Conservation (phyloP, 2,888 invertebrate genomes). For the Glaucopsyche alexis region DNA sequence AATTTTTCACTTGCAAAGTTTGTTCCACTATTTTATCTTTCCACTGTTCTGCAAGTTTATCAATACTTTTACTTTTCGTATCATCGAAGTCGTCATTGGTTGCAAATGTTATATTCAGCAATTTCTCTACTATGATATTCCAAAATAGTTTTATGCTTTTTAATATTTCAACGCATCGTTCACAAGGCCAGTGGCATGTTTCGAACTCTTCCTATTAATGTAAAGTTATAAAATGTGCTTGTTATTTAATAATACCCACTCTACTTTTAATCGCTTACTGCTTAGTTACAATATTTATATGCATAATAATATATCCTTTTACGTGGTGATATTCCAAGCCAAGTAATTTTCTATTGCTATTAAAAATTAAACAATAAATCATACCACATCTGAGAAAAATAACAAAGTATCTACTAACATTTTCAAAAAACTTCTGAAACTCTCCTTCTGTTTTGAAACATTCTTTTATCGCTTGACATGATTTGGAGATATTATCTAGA, state of each 20-base stretch:
- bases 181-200: slow-evolving; percentile 71
- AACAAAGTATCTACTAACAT: slow-evolving; percentile 51
- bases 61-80: slow-evolving; percentile 46
- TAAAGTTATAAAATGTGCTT: neutral
- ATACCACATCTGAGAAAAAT: too few species aligned
- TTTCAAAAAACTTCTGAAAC: slow-evolving; percentile 62
- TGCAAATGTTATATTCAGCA: slow-evolving; percentile 54
- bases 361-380: too few species aligned
- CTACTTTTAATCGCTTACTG: too few species aligned
- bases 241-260: neutral
- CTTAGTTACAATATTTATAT: too few species aligned
- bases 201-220: slow-evolving; percentile 60
- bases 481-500: slow-evolving; percentile 61
- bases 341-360: too few species aligned
- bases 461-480: slow-evolving; percentile 61
- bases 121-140: slow-evolving; percentile 64
- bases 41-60: slow-evolving; percentile 57
- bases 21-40: slow-evolving; percentile 60
- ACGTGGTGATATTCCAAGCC: too few species aligned
- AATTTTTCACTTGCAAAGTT: slow-evolving; percentile 53
- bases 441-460: slow-evolving; percentile 55
- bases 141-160: slow-evolving; percentile 71
- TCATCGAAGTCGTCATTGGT: slow-evolving; percentile 45
- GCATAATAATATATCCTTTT: too few species aligned
- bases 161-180: slow-evolving; percentile 64